Evolutionary conservation across 2,888 invertebrate genomes (phyloP).

Genomic region (Aspidiotus destructor): DNA sequence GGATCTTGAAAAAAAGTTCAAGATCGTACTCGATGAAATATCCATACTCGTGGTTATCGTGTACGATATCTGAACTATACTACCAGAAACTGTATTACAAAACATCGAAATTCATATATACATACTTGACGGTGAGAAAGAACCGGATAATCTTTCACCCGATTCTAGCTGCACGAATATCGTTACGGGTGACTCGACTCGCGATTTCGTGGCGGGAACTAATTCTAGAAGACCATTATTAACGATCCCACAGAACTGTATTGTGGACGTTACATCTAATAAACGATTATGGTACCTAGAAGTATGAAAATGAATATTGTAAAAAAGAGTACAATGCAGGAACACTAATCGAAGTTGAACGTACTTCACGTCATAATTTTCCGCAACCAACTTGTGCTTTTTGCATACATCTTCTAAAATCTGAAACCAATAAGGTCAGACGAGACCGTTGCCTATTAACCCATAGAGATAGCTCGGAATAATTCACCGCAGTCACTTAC

Average conservation of each 20-base stretch:
- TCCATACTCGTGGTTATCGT: too few species aligned
- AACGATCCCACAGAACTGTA: slow-evolving; percentile 76
- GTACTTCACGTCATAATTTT: slow-evolving; percentile 22
- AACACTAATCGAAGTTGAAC: neutral
- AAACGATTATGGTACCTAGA: slow-evolving; percentile 64
- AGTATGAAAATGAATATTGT: neutral
- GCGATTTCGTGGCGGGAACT: slow-evolving; percentile 54
- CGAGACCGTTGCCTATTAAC: neutral
- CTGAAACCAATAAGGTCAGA: neutral
- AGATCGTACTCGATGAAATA: too few species aligned
- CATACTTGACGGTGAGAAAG: slow-evolving; percentile 49
- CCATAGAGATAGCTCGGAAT: neutral
- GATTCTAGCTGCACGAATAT: slow-evolving; percentile 68
- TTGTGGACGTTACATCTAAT: slow-evolving; percentile 63
- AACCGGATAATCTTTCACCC: slow-evolving; percentile 54
- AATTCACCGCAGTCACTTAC: slow-evolving; percentile 3
- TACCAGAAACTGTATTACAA: too few species aligned
- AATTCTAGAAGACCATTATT: slow-evolving; percentile 86
- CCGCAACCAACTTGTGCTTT: slow-evolving; percentile 17
- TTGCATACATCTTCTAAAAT: slow-evolving; percentile 25
- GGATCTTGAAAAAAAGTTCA: too few species aligned
- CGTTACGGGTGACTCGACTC: slow-evolving; percentile 56
- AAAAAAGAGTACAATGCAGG: neutral
- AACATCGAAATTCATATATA: slow-evolving; percentile 4
- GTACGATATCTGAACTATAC: too few species aligned